phyloP scores from a whole-genome alignment of 2,888 invertebrate genomes.

The Caenorhabditis zanzibari region DNA sequence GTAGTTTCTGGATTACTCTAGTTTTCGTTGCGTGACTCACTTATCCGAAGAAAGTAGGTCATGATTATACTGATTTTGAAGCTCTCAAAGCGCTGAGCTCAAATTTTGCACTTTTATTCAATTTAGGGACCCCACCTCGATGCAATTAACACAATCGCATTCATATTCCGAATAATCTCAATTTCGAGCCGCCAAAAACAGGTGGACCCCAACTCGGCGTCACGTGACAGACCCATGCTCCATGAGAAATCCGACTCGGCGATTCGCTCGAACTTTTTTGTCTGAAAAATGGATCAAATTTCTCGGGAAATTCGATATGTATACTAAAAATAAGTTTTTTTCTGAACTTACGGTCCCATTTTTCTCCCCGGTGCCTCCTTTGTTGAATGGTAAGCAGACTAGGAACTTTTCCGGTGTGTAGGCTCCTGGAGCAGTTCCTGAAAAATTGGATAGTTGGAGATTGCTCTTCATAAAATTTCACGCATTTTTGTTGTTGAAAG shows the following conservation, averaged over 20 bases:
- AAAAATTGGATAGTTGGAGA: neutral
- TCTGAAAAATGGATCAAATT: slow-evolving; percentile 69
- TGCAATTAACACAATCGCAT: slow-evolving; percentile 80
- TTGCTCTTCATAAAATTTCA: no score
- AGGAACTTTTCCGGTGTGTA: slow-evolving; percentile 80
- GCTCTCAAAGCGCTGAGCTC: neutral
- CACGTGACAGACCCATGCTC: slow-evolving; percentile 80
- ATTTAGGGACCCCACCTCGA: slow-evolving; percentile 69
- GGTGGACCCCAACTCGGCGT: slow-evolving; percentile 75
- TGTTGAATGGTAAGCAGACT: slow-evolving; percentile 81
- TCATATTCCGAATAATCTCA: slow-evolving; percentile 77
- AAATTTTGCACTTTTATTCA: neutral
- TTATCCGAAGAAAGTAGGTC: no score
- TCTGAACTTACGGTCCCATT: slow-evolving; percentile 78
- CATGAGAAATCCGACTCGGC: slow-evolving; percentile 79
- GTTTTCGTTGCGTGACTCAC: neutral
- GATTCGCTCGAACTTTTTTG: slow-evolving; percentile 81
- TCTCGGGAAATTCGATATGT: slow-evolving; percentile 4
- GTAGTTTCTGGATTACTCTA: slow-evolving; percentile 3
- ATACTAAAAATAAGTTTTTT: slow-evolving; percentile 7
- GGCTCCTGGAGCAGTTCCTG: slow-evolving; percentile 79
- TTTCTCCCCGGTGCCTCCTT: slow-evolving; percentile 81
- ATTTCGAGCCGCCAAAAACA: slow-evolving; percentile 81
- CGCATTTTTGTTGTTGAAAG: no score
- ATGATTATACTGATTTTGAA: neutral